Evolutionary conservation across 2,113 vertebrate genomes (phyloP).

Genomic region (Anoura caudifer): DNA sequence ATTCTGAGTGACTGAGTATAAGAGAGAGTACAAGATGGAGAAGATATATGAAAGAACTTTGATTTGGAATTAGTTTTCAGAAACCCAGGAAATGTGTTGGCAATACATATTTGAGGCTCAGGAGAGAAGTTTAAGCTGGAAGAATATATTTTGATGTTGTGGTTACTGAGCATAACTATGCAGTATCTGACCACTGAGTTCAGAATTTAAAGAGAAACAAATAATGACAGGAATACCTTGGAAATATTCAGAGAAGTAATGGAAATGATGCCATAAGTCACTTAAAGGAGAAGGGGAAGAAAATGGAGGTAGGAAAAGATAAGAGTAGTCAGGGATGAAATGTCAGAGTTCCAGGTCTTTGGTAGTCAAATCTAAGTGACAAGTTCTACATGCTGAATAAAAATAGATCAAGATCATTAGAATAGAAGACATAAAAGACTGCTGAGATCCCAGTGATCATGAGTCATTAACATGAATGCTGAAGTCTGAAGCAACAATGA

Average conservation of each 20-base stretch:
- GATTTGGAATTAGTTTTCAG: neutral
- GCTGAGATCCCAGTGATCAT: neutral
- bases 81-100: neutral
- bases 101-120: neutral
- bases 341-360: neutral
- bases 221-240: neutral
- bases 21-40: neutral
- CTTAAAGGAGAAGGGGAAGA: neutral
- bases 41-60: neutral
- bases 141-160: neutral
- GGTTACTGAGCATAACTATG: neutral
- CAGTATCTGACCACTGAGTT: neutral
- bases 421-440: neutral
- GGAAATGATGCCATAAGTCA: neutral
- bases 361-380: neutral
- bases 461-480: neutral
- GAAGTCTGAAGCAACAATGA: neutral
- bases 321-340: neutral
- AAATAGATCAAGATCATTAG: neutral
- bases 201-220: neutral
- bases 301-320: neutral
- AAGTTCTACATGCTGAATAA: neutral
- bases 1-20: neutral
- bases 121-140: neutral
- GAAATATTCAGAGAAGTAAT: neutral